phyloP scores from a whole-genome alignment of 2,113 vertebrate genomes.

The Eublepharis macularius region DNA sequence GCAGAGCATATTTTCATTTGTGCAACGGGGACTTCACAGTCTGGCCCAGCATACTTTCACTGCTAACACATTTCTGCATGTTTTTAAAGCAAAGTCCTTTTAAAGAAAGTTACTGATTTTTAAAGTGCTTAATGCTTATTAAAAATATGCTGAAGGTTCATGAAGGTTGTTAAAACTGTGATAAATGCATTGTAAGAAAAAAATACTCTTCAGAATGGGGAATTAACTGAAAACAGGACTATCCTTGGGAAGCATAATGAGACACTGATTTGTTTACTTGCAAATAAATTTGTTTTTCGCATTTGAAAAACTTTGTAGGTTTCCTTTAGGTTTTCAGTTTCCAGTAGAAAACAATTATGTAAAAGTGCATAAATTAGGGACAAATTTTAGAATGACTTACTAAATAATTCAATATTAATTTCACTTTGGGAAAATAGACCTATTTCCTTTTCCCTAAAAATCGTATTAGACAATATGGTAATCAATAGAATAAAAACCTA shows the following conservation, averaged over 20 bases:
- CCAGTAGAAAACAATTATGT: background rate
- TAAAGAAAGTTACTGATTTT: constrained; percentile 12
- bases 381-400: background rate
- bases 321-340: constrained; percentile 14
- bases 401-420: constrained; percentile 40
- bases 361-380: background rate
- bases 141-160: constrained; percentile 6
- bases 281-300: constrained; percentile 37
- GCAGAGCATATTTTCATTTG: background rate
- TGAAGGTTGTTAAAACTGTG: constrained; percentile 16
- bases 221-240: background rate
- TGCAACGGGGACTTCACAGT: background rate
- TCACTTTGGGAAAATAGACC: constrained; percentile 64
- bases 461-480: constrained; percentile 63
- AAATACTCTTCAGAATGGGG: background rate
- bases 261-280: constrained; percentile 26
- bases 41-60: background rate
- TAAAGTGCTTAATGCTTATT: constrained; percentile 23
- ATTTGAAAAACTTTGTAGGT: constrained; percentile 26
- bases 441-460: constrained; percentile 39
- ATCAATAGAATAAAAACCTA: constrained; percentile 49
- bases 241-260: background rate
- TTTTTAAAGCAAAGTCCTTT: background rate
- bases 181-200: background rate
- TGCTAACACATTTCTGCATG: background rate